Base-by-base conservation (phyloP, 2,797 vertebrate species). In the Alosa sapidissima region DNA sequence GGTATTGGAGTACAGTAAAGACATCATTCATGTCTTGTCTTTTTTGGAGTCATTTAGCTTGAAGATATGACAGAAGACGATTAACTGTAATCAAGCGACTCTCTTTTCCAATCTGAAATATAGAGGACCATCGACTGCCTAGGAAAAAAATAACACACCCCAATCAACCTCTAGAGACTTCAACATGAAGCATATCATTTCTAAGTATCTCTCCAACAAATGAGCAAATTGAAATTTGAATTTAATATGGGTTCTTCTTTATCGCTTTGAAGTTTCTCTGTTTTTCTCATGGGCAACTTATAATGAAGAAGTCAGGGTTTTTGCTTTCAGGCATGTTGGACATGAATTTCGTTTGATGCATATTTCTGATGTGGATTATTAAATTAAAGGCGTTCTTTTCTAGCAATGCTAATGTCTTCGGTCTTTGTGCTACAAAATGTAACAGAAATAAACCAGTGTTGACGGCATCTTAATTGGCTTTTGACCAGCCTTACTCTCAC, bases 301-400 rank as follows among this genome's bases (percentile, higher is more conserved):
- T 95, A 94, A 95, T 95, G 94, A 94, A 94, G 93, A 94, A 95
- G 93, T 95, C 92, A 92, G 92, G 92, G 91, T 93, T 91, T 91
- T 83, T 93, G 89, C 95, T 94, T 94, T 95, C 93, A 95, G 94
- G 93, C 89, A 75, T 92, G 90, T 94, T 95, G 94, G 92, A 95
- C 92, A 92, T 90, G 89, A 93, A 92, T 92, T 91, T 89, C 89
- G 93, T 95, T 93, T 94, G 93, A 94, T 94, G 92, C 89, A 13
- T 91, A 91, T 93, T 93, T 94, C 87, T 81, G 87, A 89, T 93
- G n/a, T 51, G 82, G 92, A 94, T 95, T 94, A 94, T 95, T 94
- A 94, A 94, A 96, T 93, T 93, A 93, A 94, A 94, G 91, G 89
- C 89, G 91, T 83, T 92, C 90, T 89, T 89, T 93, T 85, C 92